Conservation (phyloP, 2,113 vertebrate species). For the Hippoglossus stenolepis region DNA sequence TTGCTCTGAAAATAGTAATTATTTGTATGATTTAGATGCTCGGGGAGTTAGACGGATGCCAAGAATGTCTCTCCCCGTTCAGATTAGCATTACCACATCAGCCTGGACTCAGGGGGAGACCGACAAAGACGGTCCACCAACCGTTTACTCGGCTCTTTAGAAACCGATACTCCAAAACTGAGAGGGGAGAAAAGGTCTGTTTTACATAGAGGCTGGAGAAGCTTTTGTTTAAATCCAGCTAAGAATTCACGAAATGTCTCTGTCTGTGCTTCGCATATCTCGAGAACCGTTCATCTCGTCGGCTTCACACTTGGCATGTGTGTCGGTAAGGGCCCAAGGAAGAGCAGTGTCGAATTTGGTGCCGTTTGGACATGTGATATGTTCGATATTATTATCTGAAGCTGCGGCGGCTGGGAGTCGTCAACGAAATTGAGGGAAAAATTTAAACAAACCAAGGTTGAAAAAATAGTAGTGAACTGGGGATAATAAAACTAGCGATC, state of each 20-base stretch:
- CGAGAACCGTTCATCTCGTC: conserved; percentile 1
- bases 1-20: conserved; percentile 20
- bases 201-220: conserved; percentile 30
- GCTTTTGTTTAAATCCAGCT: conserved; percentile 55
- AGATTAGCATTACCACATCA: conserved; percentile 13
- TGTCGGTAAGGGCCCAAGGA: too few relatives aligned
- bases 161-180: conserved; percentile 39
- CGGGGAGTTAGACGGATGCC: not conserved
- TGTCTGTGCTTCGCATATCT: not conserved
- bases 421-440: too few relatives aligned
- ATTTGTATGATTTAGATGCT: conserved; percentile 36
- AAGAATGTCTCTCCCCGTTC: conserved; percentile 4
- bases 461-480: too few relatives aligned
- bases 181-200: conserved; percentile 8
- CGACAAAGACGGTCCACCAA: not conserved
- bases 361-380: too few relatives aligned
- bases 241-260: too few relatives aligned
- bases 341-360: too few relatives aligned
- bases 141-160: conserved; percentile 1
- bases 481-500: too few relatives aligned
- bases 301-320: too few relatives aligned
- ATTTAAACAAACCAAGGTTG: too few relatives aligned
- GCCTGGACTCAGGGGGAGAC: not conserved
- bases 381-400: too few relatives aligned
- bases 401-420: too few relatives aligned